Base-by-base conservation (phyloP, 2,888 invertebrate genomes). In the Phrixothrix hirtus region DNA sequence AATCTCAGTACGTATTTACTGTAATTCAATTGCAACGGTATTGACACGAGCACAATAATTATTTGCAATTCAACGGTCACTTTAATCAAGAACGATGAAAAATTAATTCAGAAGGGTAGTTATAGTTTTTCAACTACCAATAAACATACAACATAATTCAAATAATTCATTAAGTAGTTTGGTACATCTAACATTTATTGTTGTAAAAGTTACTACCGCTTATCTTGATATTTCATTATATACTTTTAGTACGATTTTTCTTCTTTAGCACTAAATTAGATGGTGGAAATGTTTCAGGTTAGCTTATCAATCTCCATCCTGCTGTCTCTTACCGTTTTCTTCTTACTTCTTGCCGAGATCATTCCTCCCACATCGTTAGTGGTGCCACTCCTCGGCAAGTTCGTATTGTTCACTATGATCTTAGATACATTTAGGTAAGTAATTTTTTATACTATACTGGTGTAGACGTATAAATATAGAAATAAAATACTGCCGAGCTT, bases 341-440 rank as follows among this genome's bases (percentile, higher is more conserved):
- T 95, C 86, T 83, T 95, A 78, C 86, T 95, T 77, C 78, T 92
- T 75, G 89, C 89, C 71, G 90, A 90, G 79, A 90, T 90, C 74
- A 90, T 90, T 78, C 89, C 92, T 67, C 93, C 94, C 65, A 95
- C 95, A 46, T 93, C 93, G 65, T 84, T 95, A 70, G 93, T 94
- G 69, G 93, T 95, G 72, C 94, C 94, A 64, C 83, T 95, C 65
- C 86, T 94, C 67, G 94, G 94, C 74, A 94, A 94, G 81, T 94
- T 94, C 77, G 92, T 94, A 77, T 86, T 95, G 66, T 95, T 95
- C 83, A 94, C 94, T 65, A 94, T 95, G 94, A 93, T 94, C 74
- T 85, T 95, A 70, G 94, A 94, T 77, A 94, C 94, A 54, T 89
- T 94, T 81, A 92, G 93, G 93, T 92, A 76, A 79, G 72, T 42